phyloP scores from a whole-genome alignment of 2,797 vertebrate species.

The Characodon lateralis region DNA sequence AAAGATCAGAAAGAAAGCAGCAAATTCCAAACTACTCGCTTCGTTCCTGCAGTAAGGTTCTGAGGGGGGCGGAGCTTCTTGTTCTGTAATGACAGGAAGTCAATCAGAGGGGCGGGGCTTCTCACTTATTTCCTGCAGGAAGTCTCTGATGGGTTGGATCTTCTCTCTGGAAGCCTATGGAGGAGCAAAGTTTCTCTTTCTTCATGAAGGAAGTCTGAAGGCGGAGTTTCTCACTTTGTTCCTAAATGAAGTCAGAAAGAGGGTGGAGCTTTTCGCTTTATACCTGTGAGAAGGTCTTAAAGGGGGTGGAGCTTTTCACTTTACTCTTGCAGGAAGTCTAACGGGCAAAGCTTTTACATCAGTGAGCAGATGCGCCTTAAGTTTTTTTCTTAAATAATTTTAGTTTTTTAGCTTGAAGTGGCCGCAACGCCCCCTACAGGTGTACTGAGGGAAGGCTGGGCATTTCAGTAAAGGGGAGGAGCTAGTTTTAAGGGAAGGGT shows the following conservation, averaged over 20 bases:
- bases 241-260: neutral
- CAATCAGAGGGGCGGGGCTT: neutral
- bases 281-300: neutral
- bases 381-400: neutral
- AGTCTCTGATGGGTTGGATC: neutral
- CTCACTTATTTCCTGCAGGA: neutral
- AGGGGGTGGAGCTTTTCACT: neutral
- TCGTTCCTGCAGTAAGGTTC: neutral
- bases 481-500: neutral
- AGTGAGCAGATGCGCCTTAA: constrained; percentile 6
- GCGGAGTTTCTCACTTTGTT: neutral
- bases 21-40: constrained; percentile 54
- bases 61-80: neutral
- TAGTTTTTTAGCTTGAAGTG: constrained; percentile 2
- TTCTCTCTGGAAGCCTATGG: too few relatives aligned
- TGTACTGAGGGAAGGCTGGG: neutral
- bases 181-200: neutral
- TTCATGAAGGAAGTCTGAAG: neutral
- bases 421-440: neutral
- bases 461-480: neutral
- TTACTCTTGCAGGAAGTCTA: neutral
- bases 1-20: constrained; percentile 11
- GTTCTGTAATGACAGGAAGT: neutral
- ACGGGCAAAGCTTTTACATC: neutral
- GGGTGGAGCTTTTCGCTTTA: neutral